Conservation (phyloP, 2,888 invertebrate species). For the Erpobdella octoculata region DNA sequence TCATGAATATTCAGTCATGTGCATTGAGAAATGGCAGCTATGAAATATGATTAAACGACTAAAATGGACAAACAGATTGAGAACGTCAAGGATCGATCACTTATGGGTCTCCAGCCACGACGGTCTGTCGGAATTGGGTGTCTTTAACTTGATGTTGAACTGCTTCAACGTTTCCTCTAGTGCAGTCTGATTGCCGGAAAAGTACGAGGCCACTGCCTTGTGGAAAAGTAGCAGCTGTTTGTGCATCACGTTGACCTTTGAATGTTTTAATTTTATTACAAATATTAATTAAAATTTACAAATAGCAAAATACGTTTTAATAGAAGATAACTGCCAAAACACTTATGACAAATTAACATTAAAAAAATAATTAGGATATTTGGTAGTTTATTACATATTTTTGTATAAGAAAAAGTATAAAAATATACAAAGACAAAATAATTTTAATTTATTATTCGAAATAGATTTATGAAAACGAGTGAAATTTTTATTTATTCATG, state of each 20-base stretch:
- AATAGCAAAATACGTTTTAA: too few species aligned
- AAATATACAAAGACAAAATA: too few species aligned
- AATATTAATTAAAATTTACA: too few species aligned
- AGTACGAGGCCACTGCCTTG: constrained; percentile 91
- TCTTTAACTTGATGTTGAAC: constrained; percentile 82
- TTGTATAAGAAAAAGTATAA: too few species aligned
- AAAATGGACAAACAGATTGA: neutral
- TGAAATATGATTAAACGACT: neutral
- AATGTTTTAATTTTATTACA: too few species aligned
- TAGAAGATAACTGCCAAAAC: too few species aligned
- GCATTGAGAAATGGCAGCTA: neutral
- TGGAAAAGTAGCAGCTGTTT: constrained; percentile 90
- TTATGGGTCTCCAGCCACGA: constrained; percentile 63
- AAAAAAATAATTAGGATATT: too few species aligned
- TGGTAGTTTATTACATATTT: too few species aligned
- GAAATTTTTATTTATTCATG: too few species aligned
- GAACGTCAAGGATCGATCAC: neutral
- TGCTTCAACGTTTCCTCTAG: constrained; percentile 86
- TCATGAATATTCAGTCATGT: constrained; percentile 27
- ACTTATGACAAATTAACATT: too few species aligned
- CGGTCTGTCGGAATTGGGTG: constrained; percentile 67
- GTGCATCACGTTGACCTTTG: constrained; percentile 95
- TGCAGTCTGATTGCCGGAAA: constrained; percentile 87
- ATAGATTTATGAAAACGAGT: too few species aligned
- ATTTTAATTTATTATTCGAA: too few species aligned